Evolutionary conservation across 2,888 invertebrate species (phyloP), one percentile per base, ranked within the genome.

Genomic region (Ormyrus thymus): DNA sequence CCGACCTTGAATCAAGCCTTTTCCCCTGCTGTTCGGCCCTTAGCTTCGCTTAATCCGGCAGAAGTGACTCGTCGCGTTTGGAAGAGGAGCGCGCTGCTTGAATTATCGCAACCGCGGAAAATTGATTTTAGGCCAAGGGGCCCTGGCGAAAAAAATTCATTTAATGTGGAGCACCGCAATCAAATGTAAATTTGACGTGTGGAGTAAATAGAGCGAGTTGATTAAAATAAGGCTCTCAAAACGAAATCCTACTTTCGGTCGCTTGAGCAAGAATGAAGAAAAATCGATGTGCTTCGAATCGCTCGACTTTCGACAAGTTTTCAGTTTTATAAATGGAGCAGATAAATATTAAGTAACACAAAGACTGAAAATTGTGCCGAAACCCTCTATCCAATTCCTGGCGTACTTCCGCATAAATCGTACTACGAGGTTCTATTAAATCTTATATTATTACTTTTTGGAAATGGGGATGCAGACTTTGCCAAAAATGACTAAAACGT

Each of bases 1-100:
- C 50, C 70, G 76, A 70, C 76, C 76, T 76, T 76, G 70, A 76
- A 50, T 48, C 56, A 8, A 56, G 59, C 62, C 8, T 48, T 9
- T 9, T 50, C 48, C 2, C 58, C 45, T 43, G 9, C 11, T 29
- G n/a, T 11, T 45, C 45, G 55, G 11, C 9, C 43, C 59, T 56
- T 8, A 10, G 48, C 5, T 53, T 48, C 29, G 8, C 11, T 13
- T 68, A 43, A 29, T 15, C 43, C 48, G 59, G 5, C 5, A 0
- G 13, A 48, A 48, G 13, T 48, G 29, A 15, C 15, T 59, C 29
- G 29, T 29, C 29, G 29, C 29, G 29, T 29, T 29, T 29, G 29
- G 29, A 29, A 29, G 29, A 29, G 29, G 29, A 29, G 29, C 3
- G 4, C 29, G 29, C 29, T 29, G 29, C 29, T 29, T 4, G 2